Evolutionary conservation across 2,888 invertebrate genomes (phyloP).

Genomic region (Pharmacophagus antenor): DNA sequence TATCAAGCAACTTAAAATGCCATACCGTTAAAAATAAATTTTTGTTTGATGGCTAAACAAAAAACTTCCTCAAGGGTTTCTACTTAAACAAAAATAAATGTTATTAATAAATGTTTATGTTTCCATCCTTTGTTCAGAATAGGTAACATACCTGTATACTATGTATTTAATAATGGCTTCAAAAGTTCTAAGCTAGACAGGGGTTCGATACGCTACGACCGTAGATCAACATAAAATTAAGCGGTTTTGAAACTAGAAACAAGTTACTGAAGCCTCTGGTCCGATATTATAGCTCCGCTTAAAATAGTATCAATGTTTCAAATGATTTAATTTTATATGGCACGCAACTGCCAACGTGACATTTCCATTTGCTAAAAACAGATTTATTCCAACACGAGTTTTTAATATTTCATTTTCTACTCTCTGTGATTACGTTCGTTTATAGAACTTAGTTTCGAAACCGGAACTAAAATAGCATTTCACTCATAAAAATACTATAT

Average conservation of each 20-base stretch:
- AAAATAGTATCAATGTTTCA: neutral
- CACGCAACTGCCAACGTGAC: neutral
- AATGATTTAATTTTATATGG: neutral
- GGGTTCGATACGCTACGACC: neutral
- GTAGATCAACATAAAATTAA: neutral
- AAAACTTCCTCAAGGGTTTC: too few relatives aligned
- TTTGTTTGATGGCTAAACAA: too few relatives aligned
- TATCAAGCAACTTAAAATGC: too few relatives aligned
- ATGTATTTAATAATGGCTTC: neutral
- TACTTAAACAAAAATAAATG: too few relatives aligned
- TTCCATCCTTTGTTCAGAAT: neutral
- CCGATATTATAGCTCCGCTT: neutral
- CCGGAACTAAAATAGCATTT: too few relatives aligned
- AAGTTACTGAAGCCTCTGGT: neutral
- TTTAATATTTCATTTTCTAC: too few relatives aligned
- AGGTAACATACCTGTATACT: neutral
- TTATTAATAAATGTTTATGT: too few relatives aligned
- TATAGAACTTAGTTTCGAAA: too few relatives aligned
- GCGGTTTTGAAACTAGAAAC: neutral
- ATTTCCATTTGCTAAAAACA: neutral
- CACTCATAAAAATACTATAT: too few relatives aligned
- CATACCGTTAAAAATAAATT: too few relatives aligned
- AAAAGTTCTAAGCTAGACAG: neutral
- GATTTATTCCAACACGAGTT: too few relatives aligned
- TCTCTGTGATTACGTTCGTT: too few relatives aligned